Conservation (phyloP, 1,140 invertebrate species). For the Drosophila nikananu region DNA sequence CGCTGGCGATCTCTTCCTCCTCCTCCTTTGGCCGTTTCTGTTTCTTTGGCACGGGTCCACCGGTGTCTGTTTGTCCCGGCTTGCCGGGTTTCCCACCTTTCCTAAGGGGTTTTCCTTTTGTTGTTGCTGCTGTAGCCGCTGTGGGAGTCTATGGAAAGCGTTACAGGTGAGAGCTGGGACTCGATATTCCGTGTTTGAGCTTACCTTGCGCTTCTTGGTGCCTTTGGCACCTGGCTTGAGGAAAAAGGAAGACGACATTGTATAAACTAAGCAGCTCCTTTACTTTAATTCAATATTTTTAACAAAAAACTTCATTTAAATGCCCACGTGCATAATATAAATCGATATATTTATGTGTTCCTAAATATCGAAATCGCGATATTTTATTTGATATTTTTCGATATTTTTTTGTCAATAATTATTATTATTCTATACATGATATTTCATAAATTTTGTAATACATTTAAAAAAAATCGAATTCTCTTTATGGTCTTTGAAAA, state of each 20-base stretch:
- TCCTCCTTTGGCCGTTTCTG: constrained; percentile 71
- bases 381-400: too few species aligned
- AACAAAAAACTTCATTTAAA: constrained; percentile 45
- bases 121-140: constrained; percentile 61
- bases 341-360: too few species aligned
- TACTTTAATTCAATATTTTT: constrained; percentile 40
- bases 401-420: too few species aligned
- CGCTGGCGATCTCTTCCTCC: constrained; percentile 87
- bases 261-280: not conserved
- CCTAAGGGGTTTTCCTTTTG: constrained; percentile 56
- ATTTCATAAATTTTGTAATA: too few species aligned
- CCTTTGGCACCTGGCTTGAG: constrained; percentile 86
- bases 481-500: too few species aligned
- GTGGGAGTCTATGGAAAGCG: constrained; percentile 73
- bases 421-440: too few species aligned
- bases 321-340: constrained; percentile 65
- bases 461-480: too few species aligned
- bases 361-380: too few species aligned
- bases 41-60: constrained; percentile 59
- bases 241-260: constrained; percentile 87
- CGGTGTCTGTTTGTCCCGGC: constrained; percentile 46
- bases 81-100: constrained; percentile 56
- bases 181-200: not conserved
- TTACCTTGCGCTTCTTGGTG: constrained; percentile 87
- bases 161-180: constrained; percentile 7